Evolutionary conservation across 2,113 vertebrate genomes (phyloP), one percentile per base, ranked within the genome.

Genomic region (Salvelinus namaycush): DNA sequence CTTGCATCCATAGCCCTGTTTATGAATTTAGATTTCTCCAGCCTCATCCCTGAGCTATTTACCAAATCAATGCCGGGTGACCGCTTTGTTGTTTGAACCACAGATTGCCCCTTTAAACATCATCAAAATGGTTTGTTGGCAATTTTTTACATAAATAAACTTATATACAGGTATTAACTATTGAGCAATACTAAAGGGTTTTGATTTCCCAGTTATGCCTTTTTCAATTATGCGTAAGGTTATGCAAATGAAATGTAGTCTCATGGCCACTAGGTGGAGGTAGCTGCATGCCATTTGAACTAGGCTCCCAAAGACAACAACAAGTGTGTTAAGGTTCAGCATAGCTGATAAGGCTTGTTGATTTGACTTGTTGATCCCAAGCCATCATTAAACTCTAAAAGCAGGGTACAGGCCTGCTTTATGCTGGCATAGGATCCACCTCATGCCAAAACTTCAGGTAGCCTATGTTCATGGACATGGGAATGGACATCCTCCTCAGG

Each of bases 201-300:
- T 51, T 51, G 49, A 51, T 51, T 51, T 51, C 3, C 49, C 60
- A 64, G 18, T 64, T 64, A 64, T 9, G 18, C 14, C 20, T 64
- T 9, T 39, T 39, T 7, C 8, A 39, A 39, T 39, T 39, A n/a
- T 64, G 18, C n/a, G 5, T 7, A 1, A 11, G 60, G 66, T 68
- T 27, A 31, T 22, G n/a, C 3, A 64, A 5, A 12, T 78, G 79
- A 20, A 87, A 57, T 90, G 79, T 76, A 4, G 5, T 77, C 2
- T 67, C 39, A 4, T 70, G 72, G 54, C 89, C 92, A 92, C 89
- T 81, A 57, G 76, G 76, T 73, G 91, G 90, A 70, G 85, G 90
- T 79, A 81, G 65, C 73, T 76, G 39, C 83, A 67, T 14, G 26
- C 14, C 11, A 27, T 67, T 27, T 29, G 3, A 3, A 67, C 14